Evolutionary conservation across 2,113 vertebrate genomes (phyloP).

Genomic region (Albula glossodonta): DNA sequence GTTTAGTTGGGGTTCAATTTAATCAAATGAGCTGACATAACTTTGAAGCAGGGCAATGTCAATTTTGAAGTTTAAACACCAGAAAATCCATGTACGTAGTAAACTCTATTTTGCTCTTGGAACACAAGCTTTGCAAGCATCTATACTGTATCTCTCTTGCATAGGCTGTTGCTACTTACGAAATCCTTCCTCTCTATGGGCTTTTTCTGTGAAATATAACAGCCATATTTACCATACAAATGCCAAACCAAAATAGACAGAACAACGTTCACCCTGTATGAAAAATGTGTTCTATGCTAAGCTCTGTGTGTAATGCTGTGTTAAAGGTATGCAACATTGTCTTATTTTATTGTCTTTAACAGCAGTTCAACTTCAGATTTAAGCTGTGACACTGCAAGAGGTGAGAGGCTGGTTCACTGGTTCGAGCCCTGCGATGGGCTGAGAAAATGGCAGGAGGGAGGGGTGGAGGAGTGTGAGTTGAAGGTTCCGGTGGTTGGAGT

Average conservation of each 20-base stretch:
- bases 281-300: neutral
- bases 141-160: neutral
- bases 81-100: too few relatives aligned
- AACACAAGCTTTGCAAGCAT: neutral
- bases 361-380: neutral
- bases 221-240: neutral
- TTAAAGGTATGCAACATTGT: neutral
- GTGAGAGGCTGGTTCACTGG: neutral
- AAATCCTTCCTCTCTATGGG: neutral
- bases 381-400: neutral
- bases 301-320: neutral
- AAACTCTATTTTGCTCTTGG: neutral
- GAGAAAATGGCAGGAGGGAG: neutral
- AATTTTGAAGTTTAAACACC: too few relatives aligned
- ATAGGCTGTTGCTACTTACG: neutral
- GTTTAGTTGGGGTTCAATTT: too few relatives aligned
- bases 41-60: too few relatives aligned
- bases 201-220: neutral
- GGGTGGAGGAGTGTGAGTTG: constrained; percentile 22
- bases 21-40: too few relatives aligned
- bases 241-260: neutral
- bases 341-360: neutral
- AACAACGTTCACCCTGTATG: neutral
- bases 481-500: neutral
- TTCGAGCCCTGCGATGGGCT: neutral